These are phyloP conservation scores for Lithosia quadra DNA, from an alignment of 2,888 invertebrate genomes.

Conservation along the genomic window DNA sequence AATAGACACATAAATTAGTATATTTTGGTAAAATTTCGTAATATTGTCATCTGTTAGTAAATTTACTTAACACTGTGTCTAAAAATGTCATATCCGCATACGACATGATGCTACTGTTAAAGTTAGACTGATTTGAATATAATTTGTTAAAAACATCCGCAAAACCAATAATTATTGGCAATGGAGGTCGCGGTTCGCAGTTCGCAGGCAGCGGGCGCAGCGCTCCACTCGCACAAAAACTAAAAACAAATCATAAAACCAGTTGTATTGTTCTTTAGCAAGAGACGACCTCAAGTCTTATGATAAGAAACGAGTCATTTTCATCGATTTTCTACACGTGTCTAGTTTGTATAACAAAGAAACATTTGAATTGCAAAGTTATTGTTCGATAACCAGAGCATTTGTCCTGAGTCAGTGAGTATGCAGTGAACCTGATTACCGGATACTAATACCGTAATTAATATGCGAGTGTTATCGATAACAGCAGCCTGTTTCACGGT, in stretches of 20 bases:
- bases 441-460: slow-evolving; percentile 19
- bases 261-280: slow-evolving; percentile 82
- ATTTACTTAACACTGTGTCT: not conserved
- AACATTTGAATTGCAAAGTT: slow-evolving; percentile 59
- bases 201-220: slow-evolving; percentile 40
- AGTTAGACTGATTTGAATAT: slow-evolving; percentile 37
- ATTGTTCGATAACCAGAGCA: slow-evolving; percentile 55
- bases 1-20: slow-evolving; percentile 15
- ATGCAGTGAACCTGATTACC: slow-evolving; percentile 31
- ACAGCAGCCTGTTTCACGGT: slow-evolving; percentile 59
- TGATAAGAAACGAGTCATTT: slow-evolving; percentile 75
- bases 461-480: slow-evolving; percentile 32
- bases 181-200: slow-evolving; percentile 57
- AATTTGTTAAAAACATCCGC: slow-evolving; percentile 67
- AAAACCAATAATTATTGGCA: slow-evolving; percentile 57
- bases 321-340: slow-evolving; percentile 73
- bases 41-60: not conserved
- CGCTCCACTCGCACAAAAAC: slow-evolving; percentile 66
- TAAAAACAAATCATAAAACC: slow-evolving; percentile 80
- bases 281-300: slow-evolving; percentile 68
- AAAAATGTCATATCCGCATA: slow-evolving; percentile 19
- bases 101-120: slow-evolving; percentile 21
- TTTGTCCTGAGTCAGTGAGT: slow-evolving; percentile 38
- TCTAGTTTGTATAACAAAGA: slow-evolving; percentile 56
- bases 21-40: not conserved